These are phyloP conservation scores for Drosophila nigrodunni DNA, from an alignment of 1,140 invertebrate genomes.

Conservation along the genomic window DNA sequence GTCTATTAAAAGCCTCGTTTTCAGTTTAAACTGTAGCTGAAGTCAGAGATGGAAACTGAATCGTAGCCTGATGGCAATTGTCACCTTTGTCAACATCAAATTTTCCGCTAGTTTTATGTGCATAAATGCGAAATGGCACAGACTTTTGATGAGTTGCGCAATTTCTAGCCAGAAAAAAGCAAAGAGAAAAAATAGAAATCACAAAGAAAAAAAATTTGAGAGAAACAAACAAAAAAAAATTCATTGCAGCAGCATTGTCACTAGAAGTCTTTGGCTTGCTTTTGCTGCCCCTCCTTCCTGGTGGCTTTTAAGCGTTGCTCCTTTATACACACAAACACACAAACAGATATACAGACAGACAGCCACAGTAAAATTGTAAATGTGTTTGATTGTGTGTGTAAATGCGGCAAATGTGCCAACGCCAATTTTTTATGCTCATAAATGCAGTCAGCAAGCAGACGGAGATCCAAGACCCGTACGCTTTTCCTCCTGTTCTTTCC, in stretches of 20 bases:
- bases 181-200: slow-evolving; percentile 13
- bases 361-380: slow-evolving; percentile 14
- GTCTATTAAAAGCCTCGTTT: slow-evolving; percentile 23
- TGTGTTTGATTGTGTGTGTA: slow-evolving; percentile 69
- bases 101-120: slow-evolving; percentile 79
- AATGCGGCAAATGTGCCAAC: slow-evolving; percentile 66
- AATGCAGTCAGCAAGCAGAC: slow-evolving; percentile 56
- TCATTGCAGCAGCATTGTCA: slow-evolving; percentile 58
- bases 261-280: slow-evolving; percentile 57
- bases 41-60: not conserved
- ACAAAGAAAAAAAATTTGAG: not conserved
- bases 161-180: slow-evolving; percentile 50
- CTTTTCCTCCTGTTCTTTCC: not conserved
- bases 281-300: slow-evolving; percentile 19
- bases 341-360: slow-evolving; percentile 5
- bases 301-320: slow-evolving; percentile 64
- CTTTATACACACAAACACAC: not conserved
- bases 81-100: slow-evolving; percentile 77
- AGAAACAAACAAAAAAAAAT: slow-evolving; percentile 44
- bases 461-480: not conserved
- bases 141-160: slow-evolving; percentile 78
- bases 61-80: slow-evolving; percentile 60
- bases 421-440: slow-evolving; percentile 82
- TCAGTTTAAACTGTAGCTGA: slow-evolving; percentile 4
- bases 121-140: slow-evolving; percentile 69